Evolutionary conservation across 2,113 vertebrate species (phyloP).

Genomic region (Jaculus jaculus): DNA sequence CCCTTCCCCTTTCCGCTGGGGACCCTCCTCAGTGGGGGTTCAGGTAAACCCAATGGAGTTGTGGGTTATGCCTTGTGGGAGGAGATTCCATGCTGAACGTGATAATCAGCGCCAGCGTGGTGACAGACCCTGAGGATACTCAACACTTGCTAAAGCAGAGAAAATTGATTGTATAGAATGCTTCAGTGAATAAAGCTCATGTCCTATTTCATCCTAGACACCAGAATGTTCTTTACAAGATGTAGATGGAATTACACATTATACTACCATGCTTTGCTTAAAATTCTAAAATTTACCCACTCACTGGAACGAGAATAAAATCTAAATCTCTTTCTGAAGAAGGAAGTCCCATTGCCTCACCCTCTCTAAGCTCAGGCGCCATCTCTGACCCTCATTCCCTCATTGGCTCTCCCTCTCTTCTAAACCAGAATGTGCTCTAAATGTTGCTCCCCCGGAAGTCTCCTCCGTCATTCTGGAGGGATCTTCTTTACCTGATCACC

Average conservation of each 20-base stretch:
- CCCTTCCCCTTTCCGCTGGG: no score
- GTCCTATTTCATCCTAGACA: neutral
- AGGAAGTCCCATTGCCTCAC: neutral
- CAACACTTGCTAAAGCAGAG: no score
- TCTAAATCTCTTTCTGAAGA: neutral
- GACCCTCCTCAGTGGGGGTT: no score
- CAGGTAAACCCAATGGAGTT: no score
- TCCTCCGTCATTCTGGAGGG: neutral
- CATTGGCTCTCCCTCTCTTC: neutral
- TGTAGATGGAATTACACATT: neutral
- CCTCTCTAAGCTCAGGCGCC: neutral
- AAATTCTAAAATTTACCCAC: neutral
- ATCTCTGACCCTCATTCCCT: no score
- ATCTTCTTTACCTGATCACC: neutral
- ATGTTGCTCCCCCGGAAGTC: neutral
- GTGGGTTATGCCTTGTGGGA: no score
- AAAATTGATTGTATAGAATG: neutral
- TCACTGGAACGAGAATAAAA: neutral
- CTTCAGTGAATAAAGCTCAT: neutral
- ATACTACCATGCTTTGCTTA: neutral
- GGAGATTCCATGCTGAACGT: no score
- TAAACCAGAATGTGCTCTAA: neutral
- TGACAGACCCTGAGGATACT: no score
- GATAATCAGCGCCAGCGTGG: no score
- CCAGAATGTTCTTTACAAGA: neutral